A percentile compares a stretch with the other conserved stretches of the same genome.
These are phyloP conservation scores for Geotrypetes seraphini DNA, from an alignment of 2,797 vertebrate species.

Conservation along the genomic window DNA sequence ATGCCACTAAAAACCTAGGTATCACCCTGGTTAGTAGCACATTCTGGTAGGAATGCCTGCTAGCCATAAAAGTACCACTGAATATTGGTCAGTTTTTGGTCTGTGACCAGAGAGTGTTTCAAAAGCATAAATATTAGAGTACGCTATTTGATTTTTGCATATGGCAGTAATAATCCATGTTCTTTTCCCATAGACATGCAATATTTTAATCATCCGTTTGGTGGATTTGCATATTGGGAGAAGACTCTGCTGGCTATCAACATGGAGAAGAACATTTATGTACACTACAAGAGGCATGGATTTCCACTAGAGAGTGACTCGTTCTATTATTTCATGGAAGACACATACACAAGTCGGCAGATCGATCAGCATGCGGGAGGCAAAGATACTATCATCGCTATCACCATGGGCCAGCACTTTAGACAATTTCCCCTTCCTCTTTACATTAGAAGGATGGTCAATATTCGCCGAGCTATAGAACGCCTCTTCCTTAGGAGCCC, in stretches of 20 bases:
- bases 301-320: background rate
- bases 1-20: no score
- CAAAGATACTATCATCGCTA: constrained; percentile 1
- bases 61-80: no score
- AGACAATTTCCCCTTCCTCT: constrained; percentile 7
- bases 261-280: background rate
- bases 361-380: background rate
- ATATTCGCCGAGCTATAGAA: constrained; percentile 5
- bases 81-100: no score
- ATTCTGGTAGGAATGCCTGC: no score
- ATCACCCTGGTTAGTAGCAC: no score
- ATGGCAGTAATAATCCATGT: no score
- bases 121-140: no score
- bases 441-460: constrained; percentile 15
- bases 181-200: background rate
- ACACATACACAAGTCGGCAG: constrained; percentile 1
- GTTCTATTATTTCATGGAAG: constrained; percentile 5
- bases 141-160: no score
- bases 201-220: background rate
- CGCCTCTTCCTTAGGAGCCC: constrained; percentile 16
- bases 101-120: no score
- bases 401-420: constrained; percentile 19
- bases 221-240: background rate
- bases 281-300: background rate
- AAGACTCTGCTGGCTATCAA: background rate